phyloP scores from a whole-genome alignment of 2,797 vertebrate species.

The Pipistrellus pipistrellus region DNA sequence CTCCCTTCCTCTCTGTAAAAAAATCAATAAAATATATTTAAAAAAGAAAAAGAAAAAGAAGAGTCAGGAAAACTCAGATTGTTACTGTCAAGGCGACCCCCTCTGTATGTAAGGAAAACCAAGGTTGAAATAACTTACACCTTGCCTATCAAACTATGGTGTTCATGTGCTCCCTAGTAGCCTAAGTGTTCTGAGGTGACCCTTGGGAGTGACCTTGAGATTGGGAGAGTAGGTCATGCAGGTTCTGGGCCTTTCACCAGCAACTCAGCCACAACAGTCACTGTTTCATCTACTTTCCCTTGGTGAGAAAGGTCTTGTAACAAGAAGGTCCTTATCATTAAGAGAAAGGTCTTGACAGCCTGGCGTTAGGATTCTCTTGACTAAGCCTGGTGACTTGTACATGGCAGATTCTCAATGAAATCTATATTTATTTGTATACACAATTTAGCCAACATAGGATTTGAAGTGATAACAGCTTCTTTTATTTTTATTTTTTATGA shows the following conservation, averaged over 20 bases:
- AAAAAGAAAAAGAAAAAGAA: background rate
- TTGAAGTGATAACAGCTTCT: slow-evolving; percentile 38
- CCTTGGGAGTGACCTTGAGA: background rate
- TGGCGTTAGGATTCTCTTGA: background rate
- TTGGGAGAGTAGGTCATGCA: background rate
- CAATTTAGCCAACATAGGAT: slow-evolving; percentile 24
- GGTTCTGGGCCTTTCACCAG: background rate
- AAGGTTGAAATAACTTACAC: background rate
- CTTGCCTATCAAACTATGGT: background rate
- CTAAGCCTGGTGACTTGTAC: background rate
- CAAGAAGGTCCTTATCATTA: background rate
- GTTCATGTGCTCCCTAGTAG: background rate
- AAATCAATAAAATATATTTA: no score
- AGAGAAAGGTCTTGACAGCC: background rate
- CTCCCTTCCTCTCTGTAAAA: no score
- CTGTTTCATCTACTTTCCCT: background rate
- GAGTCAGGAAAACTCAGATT: background rate
- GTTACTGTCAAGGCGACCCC: background rate
- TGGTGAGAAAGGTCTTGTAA: background rate
- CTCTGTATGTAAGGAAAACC: background rate
- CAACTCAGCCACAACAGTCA: background rate
- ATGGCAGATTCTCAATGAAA: background rate
- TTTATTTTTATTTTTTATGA: slow-evolving; percentile 58
- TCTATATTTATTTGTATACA: slow-evolving; percentile 14
- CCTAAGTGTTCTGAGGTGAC: background rate